phyloP scores from a whole-genome alignment of 2,113 vertebrate species.

The Toxotes chatareus region DNA sequence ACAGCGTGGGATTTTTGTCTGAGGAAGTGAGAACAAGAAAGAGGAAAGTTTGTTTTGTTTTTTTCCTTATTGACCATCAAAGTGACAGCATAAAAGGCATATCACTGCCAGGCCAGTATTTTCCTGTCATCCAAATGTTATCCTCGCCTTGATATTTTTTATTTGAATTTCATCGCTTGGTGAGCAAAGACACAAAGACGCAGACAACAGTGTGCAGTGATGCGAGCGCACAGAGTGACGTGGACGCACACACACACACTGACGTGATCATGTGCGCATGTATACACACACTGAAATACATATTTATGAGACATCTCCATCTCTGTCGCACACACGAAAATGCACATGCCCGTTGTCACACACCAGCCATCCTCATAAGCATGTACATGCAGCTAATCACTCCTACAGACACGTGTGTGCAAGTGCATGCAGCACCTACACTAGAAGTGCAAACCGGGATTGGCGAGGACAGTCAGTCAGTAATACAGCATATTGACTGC shows the following conservation, averaged over 20 bases:
- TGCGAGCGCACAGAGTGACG: not conserved
- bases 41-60: not conserved
- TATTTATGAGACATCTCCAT: constrained; percentile 44
- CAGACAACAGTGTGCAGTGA: constrained; percentile 2
- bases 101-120: constrained; percentile 61
- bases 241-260: constrained; percentile 2
- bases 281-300: constrained; percentile 10
- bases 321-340: not conserved
- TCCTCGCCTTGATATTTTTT: constrained; percentile 47
- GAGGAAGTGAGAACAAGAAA: constrained; percentile 52
- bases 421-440: constrained; percentile 28
- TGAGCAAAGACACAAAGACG: constrained; percentile 18
- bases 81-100: constrained; percentile 65
- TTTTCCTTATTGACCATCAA: constrained; percentile 57
- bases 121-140: constrained; percentile 63
- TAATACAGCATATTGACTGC: constrained; percentile 58
- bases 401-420: constrained; percentile 22
- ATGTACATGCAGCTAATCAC: constrained; percentile 26
- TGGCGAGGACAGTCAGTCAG: constrained; percentile 70
- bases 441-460: constrained; percentile 30
- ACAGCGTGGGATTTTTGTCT: constrained; percentile 18
- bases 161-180: constrained; percentile 49
- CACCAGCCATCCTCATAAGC: not conserved
- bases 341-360: constrained; percentile 8
- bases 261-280: not conserved